These are phyloP conservation scores for Drosophila sproati DNA, from an alignment of 1,140 invertebrate genomes.

Conservation along the genomic window DNA sequence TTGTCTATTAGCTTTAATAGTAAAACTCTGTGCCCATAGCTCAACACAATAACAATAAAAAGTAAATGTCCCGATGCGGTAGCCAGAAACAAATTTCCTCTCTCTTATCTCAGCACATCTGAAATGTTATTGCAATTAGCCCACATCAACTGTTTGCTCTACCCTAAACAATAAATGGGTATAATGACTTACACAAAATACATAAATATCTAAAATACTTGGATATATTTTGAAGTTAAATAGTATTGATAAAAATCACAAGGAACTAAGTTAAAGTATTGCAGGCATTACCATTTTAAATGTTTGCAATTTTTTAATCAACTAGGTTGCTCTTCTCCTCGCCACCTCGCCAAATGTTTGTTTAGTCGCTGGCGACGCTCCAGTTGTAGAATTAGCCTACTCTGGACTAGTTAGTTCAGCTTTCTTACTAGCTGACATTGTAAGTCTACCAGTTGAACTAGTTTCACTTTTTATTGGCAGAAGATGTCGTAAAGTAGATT, in stretches of 20 bases:
- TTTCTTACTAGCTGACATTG: slow-evolving; percentile 1
- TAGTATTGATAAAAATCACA: too few relatives aligned
- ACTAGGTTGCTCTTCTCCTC: background rate
- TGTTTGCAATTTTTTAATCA: background rate
- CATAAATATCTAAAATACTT: too few relatives aligned
- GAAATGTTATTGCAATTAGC: slow-evolving; percentile 71
- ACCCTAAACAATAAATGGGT: slow-evolving; percentile 26
- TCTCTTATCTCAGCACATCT: slow-evolving; percentile 61
- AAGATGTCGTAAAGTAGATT: background rate
- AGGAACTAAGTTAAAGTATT: too few relatives aligned
- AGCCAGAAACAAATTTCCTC: slow-evolving; percentile 66
- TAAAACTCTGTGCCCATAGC: slow-evolving; percentile 27
- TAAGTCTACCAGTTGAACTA: slow-evolving; percentile 2
- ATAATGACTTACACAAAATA: background rate
- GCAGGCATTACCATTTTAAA: background rate
- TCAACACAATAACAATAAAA: slow-evolving; percentile 22
- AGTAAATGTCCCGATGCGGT: slow-evolving; percentile 40
- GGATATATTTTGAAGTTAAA: too few relatives aligned
- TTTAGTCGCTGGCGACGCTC: background rate
- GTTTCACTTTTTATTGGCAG: slow-evolving; percentile 9
- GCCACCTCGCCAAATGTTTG: background rate
- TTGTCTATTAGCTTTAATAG: slow-evolving; percentile 52
- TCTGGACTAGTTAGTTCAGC: background rate
- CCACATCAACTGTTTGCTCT: slow-evolving; percentile 44
- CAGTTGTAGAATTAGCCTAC: background rate